Conservation (phyloP, 2,888 invertebrate genomes). For the Hofmannophila pseudospretella region DNA sequence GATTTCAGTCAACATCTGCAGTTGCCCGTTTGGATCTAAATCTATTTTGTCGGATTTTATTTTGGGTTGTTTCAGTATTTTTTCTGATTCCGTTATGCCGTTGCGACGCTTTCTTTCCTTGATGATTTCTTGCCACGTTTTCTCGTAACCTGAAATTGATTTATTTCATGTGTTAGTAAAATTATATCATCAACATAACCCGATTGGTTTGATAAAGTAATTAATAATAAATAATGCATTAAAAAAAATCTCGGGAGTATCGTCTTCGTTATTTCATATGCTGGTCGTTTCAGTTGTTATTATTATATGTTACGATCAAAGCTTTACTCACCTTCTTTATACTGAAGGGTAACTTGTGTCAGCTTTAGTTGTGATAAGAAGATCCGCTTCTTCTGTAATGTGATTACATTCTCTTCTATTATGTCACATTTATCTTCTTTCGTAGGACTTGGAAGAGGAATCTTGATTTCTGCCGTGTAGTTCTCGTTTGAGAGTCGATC, state of each 20-base stretch:
- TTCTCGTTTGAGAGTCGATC: slow-evolving; percentile 47
- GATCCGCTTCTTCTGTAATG: slow-evolving; percentile 69
- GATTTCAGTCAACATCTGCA: slow-evolving; percentile 62
- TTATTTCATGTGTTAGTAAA: not conserved
- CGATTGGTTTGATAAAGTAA: too few relatives aligned
- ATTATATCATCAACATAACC: too few relatives aligned
- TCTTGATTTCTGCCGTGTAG: slow-evolving; percentile 20
- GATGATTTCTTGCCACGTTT: slow-evolving; percentile 80
- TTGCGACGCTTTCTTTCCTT: slow-evolving; percentile 79
- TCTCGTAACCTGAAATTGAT: slow-evolving; percentile 76
- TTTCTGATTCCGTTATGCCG: slow-evolving; percentile 39
- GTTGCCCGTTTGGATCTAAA: slow-evolving; percentile 49
- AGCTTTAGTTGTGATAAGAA: slow-evolving; percentile 80
- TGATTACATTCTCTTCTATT: slow-evolving; percentile 18
- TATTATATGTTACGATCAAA: too few relatives aligned
- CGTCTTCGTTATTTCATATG: too few relatives aligned
- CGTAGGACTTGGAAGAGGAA: slow-evolving; percentile 12
- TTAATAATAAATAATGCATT: too few relatives aligned
- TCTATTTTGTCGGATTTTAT: slow-evolving; percentile 21
- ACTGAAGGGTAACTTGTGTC: slow-evolving; percentile 68
- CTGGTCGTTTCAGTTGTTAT: too few relatives aligned
- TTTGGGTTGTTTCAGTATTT: slow-evolving; percentile 23
- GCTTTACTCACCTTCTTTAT: slow-evolving; percentile 78
- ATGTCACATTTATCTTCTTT: not conserved
- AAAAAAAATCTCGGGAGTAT: too few relatives aligned